Evolutionary conservation across 2,113 vertebrate species (phyloP), one percentile per base, ranked within the genome.

Genomic region (Lamprologus lemairii): DNA sequence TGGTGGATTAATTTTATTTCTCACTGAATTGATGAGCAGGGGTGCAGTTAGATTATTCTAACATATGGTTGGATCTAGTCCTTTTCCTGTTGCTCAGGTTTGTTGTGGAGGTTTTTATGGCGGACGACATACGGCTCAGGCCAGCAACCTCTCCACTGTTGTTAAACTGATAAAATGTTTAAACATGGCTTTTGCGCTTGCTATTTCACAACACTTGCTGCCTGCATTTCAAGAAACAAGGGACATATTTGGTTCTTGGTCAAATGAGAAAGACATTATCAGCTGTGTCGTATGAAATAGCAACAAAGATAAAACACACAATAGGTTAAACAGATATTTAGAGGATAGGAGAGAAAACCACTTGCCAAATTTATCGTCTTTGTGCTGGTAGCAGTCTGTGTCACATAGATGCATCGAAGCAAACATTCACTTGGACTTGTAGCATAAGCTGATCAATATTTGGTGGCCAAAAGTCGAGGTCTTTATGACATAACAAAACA

Each of bases 101-200:
- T 78, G 85, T 51, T 68, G 53, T 51, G 31, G 63, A 80, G 26
- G 42, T 21, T 71, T 86, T 82, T 54, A 83, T 60, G 33, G 55
- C 14, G 4, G 26, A 73, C 6, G 6, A 53, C 55, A 57, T 92
- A 79, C 87, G 33, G 87, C 84, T 94, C 91, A 84, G 91, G 94
- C 93, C 93, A 90, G 86, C 83, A 78, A 89, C 87, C 40, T 89
- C 92, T 92, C 84, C 92, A 87, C 91, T 87, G 90, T 82, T 86
- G 73, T 71, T 68, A 89, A 91, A 92, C 91, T 83, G 93, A 93
- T 92, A 37, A 93, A 96, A 94, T 91, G 89, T 93, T n/a, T n/a
- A n/a, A n/a, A n/a, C n/a, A n/a, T n/a, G n/a, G n/a, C n/a, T n/a
- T n/a, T n/a, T n/a, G n/a, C n/a, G n/a, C n/a, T n/a, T 86, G 84